Percentiles rank a stretch among this genome's conserved stretches.
These are phyloP conservation scores for Tauraco hartlaubi DNA, from an alignment of 2,797 vertebrate species.

Conservation along the genomic window DNA sequence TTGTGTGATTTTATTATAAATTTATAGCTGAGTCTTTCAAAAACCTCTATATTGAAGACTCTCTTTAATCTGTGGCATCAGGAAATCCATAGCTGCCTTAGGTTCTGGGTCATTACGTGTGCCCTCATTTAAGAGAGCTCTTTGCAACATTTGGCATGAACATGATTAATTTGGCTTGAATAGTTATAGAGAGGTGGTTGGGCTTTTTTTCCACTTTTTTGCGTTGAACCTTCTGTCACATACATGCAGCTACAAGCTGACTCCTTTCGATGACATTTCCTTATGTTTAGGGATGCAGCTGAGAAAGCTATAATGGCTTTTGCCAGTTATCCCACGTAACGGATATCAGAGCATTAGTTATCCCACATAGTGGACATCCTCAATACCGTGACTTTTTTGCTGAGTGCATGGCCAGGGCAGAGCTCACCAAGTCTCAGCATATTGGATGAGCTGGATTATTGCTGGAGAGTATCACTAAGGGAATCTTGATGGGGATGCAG, in stretches of 20 bases:
- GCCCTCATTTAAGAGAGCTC: not conserved
- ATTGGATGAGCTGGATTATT: not conserved
- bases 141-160: not conserved
- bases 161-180: not conserved
- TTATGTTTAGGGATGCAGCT: not conserved
- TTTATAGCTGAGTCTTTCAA: not conserved
- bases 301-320: not conserved
- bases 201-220: not conserved
- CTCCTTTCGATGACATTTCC: not conserved
- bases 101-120: not conserved
- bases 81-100: not conserved
- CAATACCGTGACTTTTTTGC: not conserved
- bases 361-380: not conserved
- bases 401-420: not conserved
- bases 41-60: not conserved
- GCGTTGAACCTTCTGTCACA: not conserved
- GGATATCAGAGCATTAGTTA: not conserved
- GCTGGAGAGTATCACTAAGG: not conserved
- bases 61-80: not conserved
- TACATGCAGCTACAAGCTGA: not conserved
- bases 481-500: not conserved
- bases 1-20: not conserved
- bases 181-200: not conserved
- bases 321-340: not conserved
- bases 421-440: not conserved